phyloP scores from a whole-genome alignment of 2,888 invertebrate genomes.

The Dolichopus griseipennis region DNA sequence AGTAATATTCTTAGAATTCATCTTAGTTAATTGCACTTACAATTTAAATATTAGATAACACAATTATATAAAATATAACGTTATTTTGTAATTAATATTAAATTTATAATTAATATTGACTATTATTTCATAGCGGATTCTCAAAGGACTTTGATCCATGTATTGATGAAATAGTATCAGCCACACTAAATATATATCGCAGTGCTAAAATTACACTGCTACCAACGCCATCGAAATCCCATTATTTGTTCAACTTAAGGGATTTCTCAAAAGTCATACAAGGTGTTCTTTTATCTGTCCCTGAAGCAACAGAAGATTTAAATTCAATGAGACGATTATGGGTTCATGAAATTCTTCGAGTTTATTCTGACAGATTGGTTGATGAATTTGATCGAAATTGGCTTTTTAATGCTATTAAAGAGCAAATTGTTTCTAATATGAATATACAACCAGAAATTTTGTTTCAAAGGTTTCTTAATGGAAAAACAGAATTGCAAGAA shows the following conservation, averaged over 20 bases:
- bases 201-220: constrained; percentile 69
- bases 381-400: constrained; percentile 75
- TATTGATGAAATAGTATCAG: constrained; percentile 77
- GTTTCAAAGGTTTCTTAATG: constrained; percentile 55
- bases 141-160: constrained; percentile 90
- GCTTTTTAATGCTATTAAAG: constrained; percentile 63
- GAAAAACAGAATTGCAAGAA: constrained; percentile 54
- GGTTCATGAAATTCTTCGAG: constrained; percentile 88
- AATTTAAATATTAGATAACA: too few relatives aligned
- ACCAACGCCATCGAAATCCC: constrained; percentile 88
- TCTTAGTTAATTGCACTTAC: too few relatives aligned
- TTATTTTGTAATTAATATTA: too few relatives aligned
- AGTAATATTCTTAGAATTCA: too few relatives aligned
- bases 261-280: constrained; percentile 89
- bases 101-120: too few relatives aligned
- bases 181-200: constrained; percentile 81
- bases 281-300: constrained; percentile 85
- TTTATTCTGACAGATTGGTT: constrained; percentile 85
- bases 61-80: too few relatives aligned
- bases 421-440: constrained; percentile 51
- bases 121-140: constrained; percentile 62
- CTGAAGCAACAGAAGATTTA: constrained; percentile 81
- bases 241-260: constrained; percentile 88
- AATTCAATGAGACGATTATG: constrained; percentile 82
- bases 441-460: constrained; percentile 60